phyloP scores from a whole-genome alignment of 2,888 invertebrate genomes.

The Sinhomidia bicolor region DNA sequence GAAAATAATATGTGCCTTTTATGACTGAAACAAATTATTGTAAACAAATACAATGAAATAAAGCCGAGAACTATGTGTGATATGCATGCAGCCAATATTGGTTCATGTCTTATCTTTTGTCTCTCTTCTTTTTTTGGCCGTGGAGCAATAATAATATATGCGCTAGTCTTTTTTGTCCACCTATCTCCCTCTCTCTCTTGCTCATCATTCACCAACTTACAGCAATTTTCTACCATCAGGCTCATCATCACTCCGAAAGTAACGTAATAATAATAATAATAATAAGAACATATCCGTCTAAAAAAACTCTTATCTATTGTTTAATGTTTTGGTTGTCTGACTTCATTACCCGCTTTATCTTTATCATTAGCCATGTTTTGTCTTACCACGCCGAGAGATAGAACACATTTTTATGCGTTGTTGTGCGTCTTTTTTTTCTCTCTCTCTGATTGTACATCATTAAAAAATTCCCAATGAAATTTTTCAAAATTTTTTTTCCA shows the following conservation, averaged over 20 bases:
- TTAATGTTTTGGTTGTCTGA: conserved; percentile 32
- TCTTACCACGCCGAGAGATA: not conserved
- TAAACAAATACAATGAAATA: too few relatives aligned
- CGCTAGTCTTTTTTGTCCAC: too few relatives aligned
- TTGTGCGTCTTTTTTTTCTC: not conserved
- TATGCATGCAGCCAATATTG: too few relatives aligned
- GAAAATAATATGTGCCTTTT: too few relatives aligned
- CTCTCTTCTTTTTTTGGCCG: conserved; percentile 49
- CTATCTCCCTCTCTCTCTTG: too few relatives aligned
- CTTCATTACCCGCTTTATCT: conserved; percentile 36
- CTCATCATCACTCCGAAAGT: not conserved
- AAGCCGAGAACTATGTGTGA: too few relatives aligned
- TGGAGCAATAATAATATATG: too few relatives aligned
- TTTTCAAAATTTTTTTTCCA: too few relatives aligned
- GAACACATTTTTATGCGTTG: conserved; percentile 27
- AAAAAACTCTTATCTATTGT: not conserved
- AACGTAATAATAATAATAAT: not conserved
- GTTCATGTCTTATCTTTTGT: too few relatives aligned
- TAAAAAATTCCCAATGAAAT: conserved; percentile 3
- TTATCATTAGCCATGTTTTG: not conserved
- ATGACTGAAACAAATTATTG: too few relatives aligned
- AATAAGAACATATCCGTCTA: conserved; percentile 22
- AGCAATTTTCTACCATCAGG: too few relatives aligned
- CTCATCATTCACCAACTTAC: too few relatives aligned
- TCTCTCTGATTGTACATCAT: not conserved